These are phyloP conservation scores for Pelochelys cantorii DNA, from an alignment of 2,797 vertebrate genomes.

Conservation along the genomic window DNA sequence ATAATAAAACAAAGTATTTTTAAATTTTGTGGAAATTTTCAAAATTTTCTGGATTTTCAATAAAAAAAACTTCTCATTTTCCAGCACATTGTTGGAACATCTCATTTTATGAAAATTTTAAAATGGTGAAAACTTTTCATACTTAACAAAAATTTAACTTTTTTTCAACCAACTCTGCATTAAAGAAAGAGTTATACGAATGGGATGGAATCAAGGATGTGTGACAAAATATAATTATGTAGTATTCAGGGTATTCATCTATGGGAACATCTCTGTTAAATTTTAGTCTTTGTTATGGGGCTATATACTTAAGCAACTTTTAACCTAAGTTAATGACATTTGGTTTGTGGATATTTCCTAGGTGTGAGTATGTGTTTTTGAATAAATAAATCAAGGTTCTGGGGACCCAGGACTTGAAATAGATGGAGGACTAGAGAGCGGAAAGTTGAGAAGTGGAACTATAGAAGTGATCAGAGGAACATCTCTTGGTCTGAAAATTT, in stretches of 20 bases:
- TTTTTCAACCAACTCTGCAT: background rate
- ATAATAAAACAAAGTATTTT: background rate
- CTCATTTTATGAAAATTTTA: background rate
- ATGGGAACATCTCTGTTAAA: background rate
- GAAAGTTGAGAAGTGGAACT: background rate
- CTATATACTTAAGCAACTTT: background rate
- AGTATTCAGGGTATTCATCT: background rate
- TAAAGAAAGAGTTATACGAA: background rate
- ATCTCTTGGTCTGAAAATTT: background rate
- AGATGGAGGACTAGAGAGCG: background rate
- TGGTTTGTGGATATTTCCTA: background rate
- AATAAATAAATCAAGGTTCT: background rate
- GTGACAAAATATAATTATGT: background rate
- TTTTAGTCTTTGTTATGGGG: background rate
- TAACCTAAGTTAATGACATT: background rate
- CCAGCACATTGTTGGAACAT: background rate
- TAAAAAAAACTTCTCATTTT: background rate
- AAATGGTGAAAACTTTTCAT: background rate
- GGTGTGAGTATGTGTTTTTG: background rate
- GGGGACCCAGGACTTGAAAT: background rate
- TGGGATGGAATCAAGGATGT: background rate
- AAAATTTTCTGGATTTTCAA: background rate
- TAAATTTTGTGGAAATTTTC: background rate
- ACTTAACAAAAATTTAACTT: no score
- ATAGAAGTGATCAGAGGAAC: conserved; percentile 40